Percentiles rank a stretch among this genome's conserved stretches.
phyloP scores from a whole-genome alignment of 1,140 invertebrate genomes.

The Zophobas atratus region DNA sequence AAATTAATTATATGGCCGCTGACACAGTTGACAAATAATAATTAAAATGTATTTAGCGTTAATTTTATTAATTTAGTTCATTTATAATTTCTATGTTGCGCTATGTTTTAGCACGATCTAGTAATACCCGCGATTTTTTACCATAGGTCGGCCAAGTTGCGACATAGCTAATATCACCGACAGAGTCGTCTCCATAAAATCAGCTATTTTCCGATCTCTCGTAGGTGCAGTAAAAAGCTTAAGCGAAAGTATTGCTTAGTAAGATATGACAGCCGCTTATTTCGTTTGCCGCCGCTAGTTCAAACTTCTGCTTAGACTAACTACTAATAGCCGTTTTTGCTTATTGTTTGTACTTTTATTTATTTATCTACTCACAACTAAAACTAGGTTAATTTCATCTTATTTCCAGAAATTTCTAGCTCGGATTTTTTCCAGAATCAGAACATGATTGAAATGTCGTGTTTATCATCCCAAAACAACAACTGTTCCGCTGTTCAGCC shows the following conservation, averaged over 20 bases:
- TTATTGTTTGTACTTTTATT: constrained; percentile 54
- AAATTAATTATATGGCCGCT: no score
- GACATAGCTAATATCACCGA: background rate
- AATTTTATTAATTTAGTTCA: no score
- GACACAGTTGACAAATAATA: no score
- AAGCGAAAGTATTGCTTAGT: constrained; percentile 38
- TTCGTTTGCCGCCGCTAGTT: constrained; percentile 10
- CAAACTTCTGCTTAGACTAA: constrained; percentile 57
- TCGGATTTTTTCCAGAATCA: constrained; percentile 69
- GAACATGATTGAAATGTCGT: constrained; percentile 75
- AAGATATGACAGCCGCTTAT: constrained; percentile 10
- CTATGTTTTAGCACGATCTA: background rate
- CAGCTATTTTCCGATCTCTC: constrained; percentile 19
- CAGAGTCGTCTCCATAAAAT: constrained; percentile 13
- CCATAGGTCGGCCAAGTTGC: constrained; percentile 7
- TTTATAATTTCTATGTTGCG: no score
- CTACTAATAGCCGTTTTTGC: constrained; percentile 57
- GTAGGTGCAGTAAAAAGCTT: constrained; percentile 40
- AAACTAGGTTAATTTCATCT: constrained; percentile 68
- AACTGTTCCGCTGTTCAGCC: constrained; percentile 67
- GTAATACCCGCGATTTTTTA: background rate
- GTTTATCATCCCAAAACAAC: constrained; percentile 75
- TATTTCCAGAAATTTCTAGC: constrained; percentile 69
- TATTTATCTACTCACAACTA: constrained; percentile 64
- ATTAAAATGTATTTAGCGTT: no score